phyloP scores from a whole-genome alignment of 2,113 vertebrate species.

The Anthoscopus minutus region DNA sequence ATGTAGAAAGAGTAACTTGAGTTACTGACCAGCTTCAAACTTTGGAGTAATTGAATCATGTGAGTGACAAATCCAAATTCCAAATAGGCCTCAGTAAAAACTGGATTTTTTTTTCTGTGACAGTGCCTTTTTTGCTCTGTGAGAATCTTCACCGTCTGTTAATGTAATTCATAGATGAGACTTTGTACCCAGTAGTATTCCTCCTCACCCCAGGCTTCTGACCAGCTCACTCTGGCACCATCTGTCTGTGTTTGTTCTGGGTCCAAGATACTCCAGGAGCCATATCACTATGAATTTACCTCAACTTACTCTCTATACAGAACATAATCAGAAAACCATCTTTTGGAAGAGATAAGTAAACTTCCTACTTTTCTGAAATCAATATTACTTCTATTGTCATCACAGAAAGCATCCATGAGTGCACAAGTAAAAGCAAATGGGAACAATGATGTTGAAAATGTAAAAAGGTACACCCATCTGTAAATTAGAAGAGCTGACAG shows the following conservation, averaged over 20 bases:
- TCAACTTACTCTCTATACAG: background rate
- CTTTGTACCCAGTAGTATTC: slow-evolving; percentile 41
- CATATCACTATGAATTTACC: slow-evolving; percentile 31
- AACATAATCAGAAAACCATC: background rate
- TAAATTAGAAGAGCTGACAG: background rate
- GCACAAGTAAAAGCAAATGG: background rate
- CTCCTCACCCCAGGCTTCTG: slow-evolving; percentile 44
- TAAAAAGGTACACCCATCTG: background rate
- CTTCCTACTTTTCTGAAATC: background rate
- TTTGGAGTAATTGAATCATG: background rate
- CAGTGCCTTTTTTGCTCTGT: background rate
- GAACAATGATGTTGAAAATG: background rate
- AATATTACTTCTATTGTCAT: background rate
- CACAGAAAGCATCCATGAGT: background rate
- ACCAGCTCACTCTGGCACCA: slow-evolving; percentile 38
- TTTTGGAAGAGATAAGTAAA: background rate
- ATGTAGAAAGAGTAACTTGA: background rate
- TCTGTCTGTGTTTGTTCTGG: slow-evolving; percentile 47
- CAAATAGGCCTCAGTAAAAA: background rate
- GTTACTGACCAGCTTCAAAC: background rate
- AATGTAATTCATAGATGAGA: slow-evolving; percentile 46
- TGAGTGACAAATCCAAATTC: background rate
- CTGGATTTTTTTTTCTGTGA: background rate
- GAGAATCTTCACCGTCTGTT: slow-evolving; percentile 22
- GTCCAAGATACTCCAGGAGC: slow-evolving; percentile 44